These are phyloP conservation scores for Saturnia pavonia DNA, from an alignment of 2,888 invertebrate species.

Conservation along the genomic window DNA sequence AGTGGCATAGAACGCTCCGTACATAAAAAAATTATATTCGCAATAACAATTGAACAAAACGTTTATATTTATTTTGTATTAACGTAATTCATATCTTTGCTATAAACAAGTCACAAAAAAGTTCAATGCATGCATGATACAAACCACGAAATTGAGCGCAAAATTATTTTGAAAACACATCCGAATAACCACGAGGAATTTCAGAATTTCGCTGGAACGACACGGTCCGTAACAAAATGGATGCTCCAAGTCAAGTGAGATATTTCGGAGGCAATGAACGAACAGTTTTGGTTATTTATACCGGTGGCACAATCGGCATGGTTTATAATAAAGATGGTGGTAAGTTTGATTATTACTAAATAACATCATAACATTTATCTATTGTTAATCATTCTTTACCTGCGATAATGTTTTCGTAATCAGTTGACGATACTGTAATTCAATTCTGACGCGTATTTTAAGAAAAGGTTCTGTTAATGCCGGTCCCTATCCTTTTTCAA, in stretches of 20 bases:
- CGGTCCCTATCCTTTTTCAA: background rate
- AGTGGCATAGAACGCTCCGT: conserved; percentile 1
- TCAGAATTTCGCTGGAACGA: background rate
- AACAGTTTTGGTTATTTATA: conserved; percentile 90
- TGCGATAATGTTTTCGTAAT: background rate
- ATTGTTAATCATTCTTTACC: background rate
- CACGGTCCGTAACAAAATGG: background rate
- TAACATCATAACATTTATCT: background rate
- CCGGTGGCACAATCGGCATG: conserved; percentile 97
- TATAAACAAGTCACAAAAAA: background rate
- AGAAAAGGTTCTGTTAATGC: background rate
- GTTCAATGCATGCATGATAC: background rate
- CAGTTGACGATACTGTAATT: background rate
- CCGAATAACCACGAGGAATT: background rate
- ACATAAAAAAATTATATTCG: conserved; percentile 6
- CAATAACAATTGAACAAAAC: background rate
- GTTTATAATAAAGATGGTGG: conserved; percentile 85
- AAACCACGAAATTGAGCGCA: background rate
- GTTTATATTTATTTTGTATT: too few species aligned
- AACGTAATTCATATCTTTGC: background rate
- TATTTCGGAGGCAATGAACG: conserved; percentile 52
- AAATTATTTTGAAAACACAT: background rate
- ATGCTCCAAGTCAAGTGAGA: conserved; percentile 7
- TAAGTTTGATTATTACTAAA: conserved; percentile 51
- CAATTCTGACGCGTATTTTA: background rate